Base-by-base conservation (phyloP, 2,797 vertebrate genomes). In the Chelon auratus region DNA sequence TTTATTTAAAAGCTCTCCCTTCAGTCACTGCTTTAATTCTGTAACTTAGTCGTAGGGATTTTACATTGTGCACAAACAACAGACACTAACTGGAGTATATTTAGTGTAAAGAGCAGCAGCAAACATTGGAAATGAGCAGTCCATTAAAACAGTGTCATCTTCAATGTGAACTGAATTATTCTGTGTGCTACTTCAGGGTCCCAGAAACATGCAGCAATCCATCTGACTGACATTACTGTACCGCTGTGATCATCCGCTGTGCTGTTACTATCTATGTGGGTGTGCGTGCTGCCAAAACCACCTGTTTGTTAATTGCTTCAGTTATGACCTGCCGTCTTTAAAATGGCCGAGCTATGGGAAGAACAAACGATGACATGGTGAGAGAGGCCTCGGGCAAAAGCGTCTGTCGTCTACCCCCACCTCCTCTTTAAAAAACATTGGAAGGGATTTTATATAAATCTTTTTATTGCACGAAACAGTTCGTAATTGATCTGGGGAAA, bases 261-360 rank as follows among this genome's bases (percentile, higher is more conserved):
- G 75, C 48, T 14, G 68, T 20, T 43, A 12, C 53, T 3, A 1
- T 72, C 15, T 20, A 0, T 45, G 56, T 68, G 42, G 39, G 47
- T 53, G 51, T 71, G 52, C 48, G 8, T 68, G 43, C 8, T 50
- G 67, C 64, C 68, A 78, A 63, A 83, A 63, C 53, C 82, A 75
- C 74, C 76, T 76, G 75, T 60, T 36, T 59, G 43, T 57, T 80
- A 82, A 85, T 73, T 79, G 55, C 68, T 68, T 79, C 52, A 26
- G 51, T 77, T 45, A 45, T 48, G 40, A n/a, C 64, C 79, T 73
- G 78, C 77, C 66, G 77, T 39, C 64, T 74, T 57, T 55, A 77
- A 72, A 71, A 43, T 12, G 20, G 37, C 76, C 55, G 72, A 76
- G 43, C 51, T 20, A 26, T 37, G 11, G 37, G 22, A 26, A 62